Conservation (phyloP, 1,140 invertebrate species). For the Eupristina koningsbergeri region DNA sequence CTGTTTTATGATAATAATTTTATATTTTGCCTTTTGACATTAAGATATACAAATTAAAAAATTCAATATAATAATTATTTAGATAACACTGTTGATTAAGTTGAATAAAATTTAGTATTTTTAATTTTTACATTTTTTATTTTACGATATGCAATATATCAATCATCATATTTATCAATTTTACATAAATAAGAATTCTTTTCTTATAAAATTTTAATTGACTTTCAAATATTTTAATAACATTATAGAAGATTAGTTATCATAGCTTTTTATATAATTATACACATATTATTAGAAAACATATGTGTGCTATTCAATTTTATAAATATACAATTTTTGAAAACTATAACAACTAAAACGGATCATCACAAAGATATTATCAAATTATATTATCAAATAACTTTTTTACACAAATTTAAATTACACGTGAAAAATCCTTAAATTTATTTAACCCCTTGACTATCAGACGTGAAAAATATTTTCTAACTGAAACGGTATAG, state of each 20-base stretch:
- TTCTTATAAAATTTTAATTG: constrained; percentile 20
- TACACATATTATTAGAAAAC: background rate
- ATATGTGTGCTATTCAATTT: background rate
- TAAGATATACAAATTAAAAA: background rate
- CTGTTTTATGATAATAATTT: no score
- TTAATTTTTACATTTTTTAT: background rate
- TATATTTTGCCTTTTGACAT: background rate
- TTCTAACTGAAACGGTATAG: background rate
- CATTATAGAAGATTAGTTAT: constrained; percentile 2
- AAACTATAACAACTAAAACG: background rate
- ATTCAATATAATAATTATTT: background rate
- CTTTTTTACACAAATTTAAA: constrained; percentile 14
- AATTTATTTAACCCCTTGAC: background rate
- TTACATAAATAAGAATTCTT: background rate
- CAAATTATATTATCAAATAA: background rate
- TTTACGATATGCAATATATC: background rate
- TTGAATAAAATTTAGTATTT: background rate
- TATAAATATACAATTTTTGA: background rate
- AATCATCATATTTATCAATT: background rate
- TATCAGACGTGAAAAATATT: background rate
- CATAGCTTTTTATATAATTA: background rate
- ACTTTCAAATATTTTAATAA: constrained; percentile 27
- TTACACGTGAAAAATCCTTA: background rate
- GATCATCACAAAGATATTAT: background rate
- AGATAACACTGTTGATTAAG: background rate